Evolutionary conservation across 2,113 vertebrate species (phyloP), one percentile per base, ranked within the genome.

Genomic region (Grantiella picta): DNA sequence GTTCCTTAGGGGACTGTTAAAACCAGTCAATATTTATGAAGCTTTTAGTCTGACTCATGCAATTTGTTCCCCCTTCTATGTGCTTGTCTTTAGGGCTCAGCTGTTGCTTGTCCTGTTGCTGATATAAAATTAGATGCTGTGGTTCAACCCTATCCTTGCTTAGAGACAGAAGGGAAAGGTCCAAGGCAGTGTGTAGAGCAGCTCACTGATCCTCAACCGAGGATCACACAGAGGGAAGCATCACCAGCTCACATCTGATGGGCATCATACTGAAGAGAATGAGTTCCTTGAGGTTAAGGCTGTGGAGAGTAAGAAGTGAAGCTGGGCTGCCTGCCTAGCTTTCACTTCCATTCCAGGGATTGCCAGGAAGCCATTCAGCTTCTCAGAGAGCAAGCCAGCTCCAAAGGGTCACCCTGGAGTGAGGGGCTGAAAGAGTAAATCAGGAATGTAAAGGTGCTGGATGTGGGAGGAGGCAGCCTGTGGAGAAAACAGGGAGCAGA

Each of bases 21-120:
- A 73, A 47, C 64, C 75, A 91, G 87, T 97, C 94, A 97, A 93
- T 97, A 97, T 96, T 97, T 97, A 96, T 96, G 82, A 96, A 97
- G 96, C 72, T 97, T 97, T 98, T 97, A 96, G 91, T 73, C 82
- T 96, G 94, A 95, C 82, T 95, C 96, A 77, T 42, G 9, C 89
- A 92, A 96, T 96, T 97, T 95, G 87, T 95, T 96, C 56, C 81
- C 91, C 42, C 6, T 94, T 91, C 72, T 69, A 78, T 5, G 15
- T 86, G 54, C 65, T 75, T 72, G 63, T 88, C 81, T 96, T 96
- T 86, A 54, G 65, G 89, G 76, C 86, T 96, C 87, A 95, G 89
- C 76, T 97, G 59, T 85, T 96, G 36, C 36, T 89, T 81, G 94
- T 68, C 61, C 80, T 89, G 90, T 57, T 94, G 66, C 77, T 93